These are phyloP conservation scores for Noctua fimbriata DNA, from an alignment of 2,888 invertebrate species.

Conservation along the genomic window DNA sequence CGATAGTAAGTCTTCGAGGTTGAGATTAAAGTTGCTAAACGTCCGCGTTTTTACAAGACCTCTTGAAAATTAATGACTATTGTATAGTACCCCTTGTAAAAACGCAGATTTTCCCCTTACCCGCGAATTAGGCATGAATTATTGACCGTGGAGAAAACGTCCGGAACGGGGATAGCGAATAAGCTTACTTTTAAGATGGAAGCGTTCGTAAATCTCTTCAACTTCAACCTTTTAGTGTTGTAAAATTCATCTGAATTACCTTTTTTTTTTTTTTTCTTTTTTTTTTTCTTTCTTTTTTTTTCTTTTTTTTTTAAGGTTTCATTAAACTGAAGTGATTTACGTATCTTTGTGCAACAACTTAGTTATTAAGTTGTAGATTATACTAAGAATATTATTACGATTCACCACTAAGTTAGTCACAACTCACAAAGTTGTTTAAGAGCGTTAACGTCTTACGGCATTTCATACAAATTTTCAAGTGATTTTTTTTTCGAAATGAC, in stretches of 20 bases:
- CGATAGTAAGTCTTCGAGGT: not conserved
- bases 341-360: not conserved
- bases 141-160: not conserved
- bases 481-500: too few relatives aligned
- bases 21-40: not conserved
- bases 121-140: not conserved
- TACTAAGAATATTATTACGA: not conserved
- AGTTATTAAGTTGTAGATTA: conserved; percentile 7
- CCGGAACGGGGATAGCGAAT: not conserved
- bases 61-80: not conserved
- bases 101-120: not conserved
- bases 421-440: conserved; percentile 2
- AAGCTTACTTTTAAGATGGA: not conserved
- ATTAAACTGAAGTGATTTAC: not conserved
- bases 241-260: not conserved
- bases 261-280: too few relatives aligned
- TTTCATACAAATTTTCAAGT: too few relatives aligned
- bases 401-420: not conserved
- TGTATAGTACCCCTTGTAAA: not conserved
- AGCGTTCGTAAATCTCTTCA: not conserved
- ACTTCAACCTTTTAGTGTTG: not conserved
- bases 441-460: too few relatives aligned
- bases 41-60: not conserved
- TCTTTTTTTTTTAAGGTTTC: too few relatives aligned
- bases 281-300: too few relatives aligned